These are phyloP conservation scores for Axis porcinus DNA, from an alignment of 2,113 vertebrate species.

Conservation along the genomic window DNA sequence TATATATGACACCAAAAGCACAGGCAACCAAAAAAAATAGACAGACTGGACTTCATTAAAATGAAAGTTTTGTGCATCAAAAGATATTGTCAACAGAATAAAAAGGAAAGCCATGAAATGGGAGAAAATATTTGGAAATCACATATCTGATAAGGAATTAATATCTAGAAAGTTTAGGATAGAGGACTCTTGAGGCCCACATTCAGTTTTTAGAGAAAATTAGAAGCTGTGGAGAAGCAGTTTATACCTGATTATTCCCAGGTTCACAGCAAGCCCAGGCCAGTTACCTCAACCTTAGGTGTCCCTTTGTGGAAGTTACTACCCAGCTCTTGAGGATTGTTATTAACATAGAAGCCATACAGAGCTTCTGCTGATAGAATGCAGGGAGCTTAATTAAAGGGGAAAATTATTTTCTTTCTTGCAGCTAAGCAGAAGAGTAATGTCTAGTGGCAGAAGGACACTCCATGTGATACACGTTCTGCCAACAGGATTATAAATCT, in stretches of 20 bases:
- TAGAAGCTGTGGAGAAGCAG: neutral
- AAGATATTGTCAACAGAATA: neutral
- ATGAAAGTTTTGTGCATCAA: neutral
- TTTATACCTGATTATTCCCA: neutral
- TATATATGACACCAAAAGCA: neutral
- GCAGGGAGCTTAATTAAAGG: neutral
- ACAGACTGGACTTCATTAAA: neutral
- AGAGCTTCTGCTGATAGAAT: neutral
- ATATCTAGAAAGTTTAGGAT: neutral
- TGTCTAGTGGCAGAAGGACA: neutral
- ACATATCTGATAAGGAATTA: neutral
- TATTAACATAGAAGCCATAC: neutral
- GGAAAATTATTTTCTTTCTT: neutral
- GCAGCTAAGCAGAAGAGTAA: neutral
- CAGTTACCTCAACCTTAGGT: too few species aligned
- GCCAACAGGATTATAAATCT: neutral
- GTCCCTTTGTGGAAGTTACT: neutral
- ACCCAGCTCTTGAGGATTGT: neutral
- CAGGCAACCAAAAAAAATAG: too few species aligned
- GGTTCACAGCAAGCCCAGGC: neutral
- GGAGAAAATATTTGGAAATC: neutral
- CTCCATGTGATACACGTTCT: neutral
- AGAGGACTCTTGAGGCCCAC: neutral
- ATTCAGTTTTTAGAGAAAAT: neutral
- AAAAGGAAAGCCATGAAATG: neutral